Percentiles rank a stretch among this genome's conserved stretches.
Conservation (phyloP, 2,113 vertebrate genomes). For the Tiliqua scincoides region DNA sequence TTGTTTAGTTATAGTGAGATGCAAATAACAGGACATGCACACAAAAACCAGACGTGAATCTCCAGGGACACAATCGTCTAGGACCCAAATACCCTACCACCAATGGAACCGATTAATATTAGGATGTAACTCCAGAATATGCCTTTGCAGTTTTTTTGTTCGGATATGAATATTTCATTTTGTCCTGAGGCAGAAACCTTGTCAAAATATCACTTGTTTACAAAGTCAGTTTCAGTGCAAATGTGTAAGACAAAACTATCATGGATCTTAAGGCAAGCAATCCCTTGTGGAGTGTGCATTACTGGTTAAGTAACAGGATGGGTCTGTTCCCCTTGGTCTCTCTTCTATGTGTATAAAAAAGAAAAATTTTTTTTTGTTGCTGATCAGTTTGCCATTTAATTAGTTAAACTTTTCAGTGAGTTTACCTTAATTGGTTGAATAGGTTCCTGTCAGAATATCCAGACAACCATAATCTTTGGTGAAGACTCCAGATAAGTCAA, state of each 20-base stretch:
- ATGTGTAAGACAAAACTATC: not conserved
- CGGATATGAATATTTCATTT: not conserved
- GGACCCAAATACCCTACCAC: too few species aligned
- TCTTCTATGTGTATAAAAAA: not conserved
- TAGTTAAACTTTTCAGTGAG: not conserved
- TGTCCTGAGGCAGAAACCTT: not conserved
- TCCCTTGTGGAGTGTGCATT: rapidly evolving
- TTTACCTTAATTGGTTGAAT: not conserved
- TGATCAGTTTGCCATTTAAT: not conserved
- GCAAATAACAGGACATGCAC: too few species aligned
- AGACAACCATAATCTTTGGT: rapidly evolving
- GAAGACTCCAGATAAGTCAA: not conserved
- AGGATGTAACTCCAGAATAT: not conserved
- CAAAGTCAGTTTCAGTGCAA: not conserved
- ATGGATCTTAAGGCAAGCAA: rapidly evolving
- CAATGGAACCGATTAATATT: not conserved
- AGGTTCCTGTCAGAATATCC: not conserved
- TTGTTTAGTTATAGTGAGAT: too few species aligned
- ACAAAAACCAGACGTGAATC: too few species aligned
- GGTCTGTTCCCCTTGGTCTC: not conserved
- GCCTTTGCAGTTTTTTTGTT: not conserved
- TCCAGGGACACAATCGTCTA: too few species aligned
- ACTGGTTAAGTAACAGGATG: not conserved
- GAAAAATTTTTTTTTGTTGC: not conserved
- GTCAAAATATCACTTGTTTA: not conserved